Percentiles rank a stretch among this genome's conserved stretches.
These are phyloP conservation scores for Antheraea pernyi DNA, from an alignment of 1,140 invertebrate genomes.

Conservation along the genomic window DNA sequence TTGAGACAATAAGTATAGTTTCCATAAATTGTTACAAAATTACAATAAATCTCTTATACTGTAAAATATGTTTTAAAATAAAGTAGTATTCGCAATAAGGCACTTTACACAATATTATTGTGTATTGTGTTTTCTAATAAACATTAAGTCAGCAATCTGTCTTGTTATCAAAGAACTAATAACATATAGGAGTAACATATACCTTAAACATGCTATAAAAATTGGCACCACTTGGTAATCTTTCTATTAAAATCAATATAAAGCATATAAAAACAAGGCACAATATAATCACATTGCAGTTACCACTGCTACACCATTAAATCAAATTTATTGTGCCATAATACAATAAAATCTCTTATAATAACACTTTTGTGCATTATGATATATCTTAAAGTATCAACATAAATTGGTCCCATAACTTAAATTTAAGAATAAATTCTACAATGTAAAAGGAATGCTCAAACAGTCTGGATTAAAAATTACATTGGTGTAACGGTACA, in stretches of 20 bases:
- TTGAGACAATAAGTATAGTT: slow-evolving; percentile 27
- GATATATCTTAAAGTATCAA: slow-evolving; percentile 26
- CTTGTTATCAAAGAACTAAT: neutral
- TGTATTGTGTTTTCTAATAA: neutral
- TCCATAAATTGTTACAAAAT: slow-evolving; percentile 15
- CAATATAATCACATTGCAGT: slow-evolving; percentile 19
- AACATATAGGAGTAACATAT: neutral
- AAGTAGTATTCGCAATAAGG: neutral
- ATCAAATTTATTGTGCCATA: neutral
- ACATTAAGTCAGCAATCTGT: neutral
- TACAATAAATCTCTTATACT: neutral
- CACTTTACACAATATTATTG: neutral
- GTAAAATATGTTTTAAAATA: neutral
- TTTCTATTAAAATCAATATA: neutral
- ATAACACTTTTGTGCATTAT: slow-evolving; percentile 32
- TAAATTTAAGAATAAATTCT: slow-evolving; percentile 10
- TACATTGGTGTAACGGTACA: neutral
- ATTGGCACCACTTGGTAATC: slow-evolving; percentile 67
- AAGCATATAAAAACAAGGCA: slow-evolving; percentile 13
- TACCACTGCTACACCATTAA: neutral
- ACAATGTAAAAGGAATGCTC: slow-evolving; percentile 34
- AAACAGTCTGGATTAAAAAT: slow-evolving; percentile 30
- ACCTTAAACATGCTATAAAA: slow-evolving; percentile 24
- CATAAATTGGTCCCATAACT: slow-evolving; percentile 23
- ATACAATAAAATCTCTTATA: slow-evolving; percentile 37